A percentile compares a stretch with the other conserved stretches of the same genome.
Evolutionary conservation across 2,888 invertebrate genomes (phyloP).

Genomic region (Machimus rusticus): DNA sequence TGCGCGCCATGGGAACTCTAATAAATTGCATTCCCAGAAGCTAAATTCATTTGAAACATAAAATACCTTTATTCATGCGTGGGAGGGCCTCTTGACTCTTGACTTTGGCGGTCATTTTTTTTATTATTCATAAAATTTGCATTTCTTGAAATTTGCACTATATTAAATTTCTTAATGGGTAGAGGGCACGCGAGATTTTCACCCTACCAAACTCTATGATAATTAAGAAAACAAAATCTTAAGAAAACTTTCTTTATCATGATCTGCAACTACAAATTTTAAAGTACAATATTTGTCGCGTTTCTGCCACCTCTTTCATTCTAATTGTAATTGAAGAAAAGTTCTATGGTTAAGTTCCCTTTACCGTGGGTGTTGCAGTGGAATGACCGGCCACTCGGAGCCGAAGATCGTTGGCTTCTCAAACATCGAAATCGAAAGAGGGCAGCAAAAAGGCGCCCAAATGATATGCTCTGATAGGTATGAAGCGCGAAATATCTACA

Average conservation of each 20-base stretch:
- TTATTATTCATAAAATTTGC: background rate
- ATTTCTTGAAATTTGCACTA: background rate
- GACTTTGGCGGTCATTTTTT: background rate
- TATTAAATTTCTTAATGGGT: background rate
- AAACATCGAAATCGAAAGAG: background rate
- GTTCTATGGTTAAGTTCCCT: background rate
- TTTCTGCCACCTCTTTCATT: background rate
- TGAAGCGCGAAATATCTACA: background rate
- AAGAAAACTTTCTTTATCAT: background rate
- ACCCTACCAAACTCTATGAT: background rate
- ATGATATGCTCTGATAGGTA: conserved; percentile 15
- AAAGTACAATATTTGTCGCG: background rate
- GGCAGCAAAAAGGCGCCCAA: background rate
- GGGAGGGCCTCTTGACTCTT: background rate
- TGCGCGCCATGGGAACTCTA: background rate
- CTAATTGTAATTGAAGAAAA: background rate
- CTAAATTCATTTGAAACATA: background rate
- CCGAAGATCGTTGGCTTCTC: background rate
- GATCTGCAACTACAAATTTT: background rate
- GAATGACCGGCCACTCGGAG: background rate
- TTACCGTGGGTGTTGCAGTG: background rate
- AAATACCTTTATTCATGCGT: background rate
- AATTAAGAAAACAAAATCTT: background rate
- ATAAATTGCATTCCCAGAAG: background rate
- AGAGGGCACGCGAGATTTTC: background rate